Conservation (phyloP, 2,888 invertebrate genomes). For the Agonopterix heracliana region DNA sequence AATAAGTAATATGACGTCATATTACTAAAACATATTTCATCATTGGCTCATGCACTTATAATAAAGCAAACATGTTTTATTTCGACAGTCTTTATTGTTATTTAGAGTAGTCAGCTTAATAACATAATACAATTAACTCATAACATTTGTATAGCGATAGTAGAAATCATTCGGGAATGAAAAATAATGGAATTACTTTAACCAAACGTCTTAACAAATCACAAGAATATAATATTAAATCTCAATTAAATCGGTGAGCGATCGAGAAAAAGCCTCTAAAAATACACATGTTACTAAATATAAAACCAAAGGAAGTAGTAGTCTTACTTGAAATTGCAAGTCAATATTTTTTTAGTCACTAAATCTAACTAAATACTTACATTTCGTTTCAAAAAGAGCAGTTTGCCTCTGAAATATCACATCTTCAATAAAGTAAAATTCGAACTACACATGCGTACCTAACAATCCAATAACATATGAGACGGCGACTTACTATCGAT, state of each 20-base stretch:
- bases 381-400: too few species aligned
- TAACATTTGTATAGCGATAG: slow-evolving; percentile 31
- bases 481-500: too few species aligned
- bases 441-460: too few species aligned
- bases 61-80: neutral
- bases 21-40: too few species aligned
- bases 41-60: too few species aligned
- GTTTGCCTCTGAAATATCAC: too few species aligned
- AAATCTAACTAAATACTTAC: too few species aligned
- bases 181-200: slow-evolving; percentile 22
- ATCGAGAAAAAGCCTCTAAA: slow-evolving; percentile 16
- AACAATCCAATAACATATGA: too few species aligned
- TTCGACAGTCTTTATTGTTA: slow-evolving; percentile 66
- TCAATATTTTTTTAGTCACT: too few species aligned
- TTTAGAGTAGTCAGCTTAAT: slow-evolving; percentile 46
- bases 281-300: neutral
- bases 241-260: slow-evolving; percentile 42
- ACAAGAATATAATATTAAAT: slow-evolving; percentile 28
- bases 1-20: too few species aligned
- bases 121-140: slow-evolving; percentile 43
- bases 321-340: neutral
- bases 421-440: too few species aligned
- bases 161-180: slow-evolving; percentile 33
- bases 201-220: slow-evolving; percentile 21
- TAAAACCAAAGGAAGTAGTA: too few species aligned